Evolutionary conservation across 2,888 invertebrate species (phyloP).

Genomic region (Stenichneumon culpator): DNA sequence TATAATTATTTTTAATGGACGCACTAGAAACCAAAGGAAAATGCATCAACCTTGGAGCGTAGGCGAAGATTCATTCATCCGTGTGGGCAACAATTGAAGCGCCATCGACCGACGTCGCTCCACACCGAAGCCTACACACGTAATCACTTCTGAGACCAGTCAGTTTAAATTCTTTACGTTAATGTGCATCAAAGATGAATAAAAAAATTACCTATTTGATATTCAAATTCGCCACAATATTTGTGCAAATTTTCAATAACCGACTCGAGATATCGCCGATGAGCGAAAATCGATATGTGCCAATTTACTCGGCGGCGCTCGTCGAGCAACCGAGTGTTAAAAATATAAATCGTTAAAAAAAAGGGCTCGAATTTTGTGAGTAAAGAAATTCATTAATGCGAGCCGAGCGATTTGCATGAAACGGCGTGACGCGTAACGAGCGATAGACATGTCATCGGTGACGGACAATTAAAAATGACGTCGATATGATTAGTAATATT

Average conservation of each 20-base stretch:
- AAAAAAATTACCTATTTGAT: no score
- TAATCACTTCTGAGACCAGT: not conserved
- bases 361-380: not conserved
- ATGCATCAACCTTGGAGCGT: not conserved
- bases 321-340: not conserved
- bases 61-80: slow-evolving; percentile 7
- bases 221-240: no score
- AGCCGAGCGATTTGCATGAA: not conserved
- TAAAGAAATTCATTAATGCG: not conserved
- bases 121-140: not conserved
- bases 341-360: not conserved
- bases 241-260: no score
- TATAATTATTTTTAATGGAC: not conserved
- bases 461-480: not conserved
- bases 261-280: no score
- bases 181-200: not conserved
- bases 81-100: not conserved
- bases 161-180: not conserved
- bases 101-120: not conserved
- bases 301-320: no score
- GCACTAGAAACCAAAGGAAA: not conserved
- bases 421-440: not conserved
- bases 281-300: no score
- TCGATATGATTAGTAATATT: not conserved
- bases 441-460: not conserved